These are phyloP conservation scores for Triplophysa dalaica DNA, from an alignment of 2,113 vertebrate genomes.

Conservation along the genomic window DNA sequence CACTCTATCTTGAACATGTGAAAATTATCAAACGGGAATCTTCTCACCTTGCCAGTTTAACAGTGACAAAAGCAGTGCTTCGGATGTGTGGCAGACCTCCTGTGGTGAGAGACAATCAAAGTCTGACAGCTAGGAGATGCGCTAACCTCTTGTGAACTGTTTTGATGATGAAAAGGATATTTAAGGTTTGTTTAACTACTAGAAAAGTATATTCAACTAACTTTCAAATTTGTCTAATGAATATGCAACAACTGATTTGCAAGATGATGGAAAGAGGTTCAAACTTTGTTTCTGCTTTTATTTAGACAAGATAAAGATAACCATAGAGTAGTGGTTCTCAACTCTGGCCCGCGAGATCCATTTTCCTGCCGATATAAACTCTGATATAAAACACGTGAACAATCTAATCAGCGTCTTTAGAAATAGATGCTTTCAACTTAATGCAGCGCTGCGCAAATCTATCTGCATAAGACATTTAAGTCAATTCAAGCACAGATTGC, in stretches of 20 bases:
- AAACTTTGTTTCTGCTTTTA: background rate
- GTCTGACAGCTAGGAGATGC: constrained; percentile 55
- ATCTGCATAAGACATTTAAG: too few relatives aligned
- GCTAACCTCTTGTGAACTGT: constrained; percentile 59
- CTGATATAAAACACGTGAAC: too few relatives aligned
- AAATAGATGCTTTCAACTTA: too few relatives aligned
- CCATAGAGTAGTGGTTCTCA: too few relatives aligned
- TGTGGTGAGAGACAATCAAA: constrained; percentile 35
- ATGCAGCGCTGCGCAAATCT: too few relatives aligned
- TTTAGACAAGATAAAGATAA: background rate
- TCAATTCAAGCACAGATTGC: too few relatives aligned
- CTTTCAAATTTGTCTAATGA: constrained; percentile 50
- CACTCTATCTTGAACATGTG: constrained; percentile 17
- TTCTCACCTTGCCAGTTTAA: constrained; percentile 63
- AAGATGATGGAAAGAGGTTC: background rate
- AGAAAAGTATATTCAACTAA: constrained; percentile 25
- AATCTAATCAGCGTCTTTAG: too few relatives aligned
- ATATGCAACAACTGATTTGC: constrained; percentile 27
- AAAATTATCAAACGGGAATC: constrained; percentile 11
- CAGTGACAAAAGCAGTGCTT: constrained; percentile 59
- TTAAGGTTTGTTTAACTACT: constrained; percentile 43
- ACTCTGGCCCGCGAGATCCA: too few relatives aligned
- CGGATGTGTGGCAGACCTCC: constrained; percentile 60
- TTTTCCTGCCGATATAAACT: too few relatives aligned
- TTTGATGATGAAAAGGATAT: constrained; percentile 45